These are phyloP conservation scores for Scartelaos histophorus DNA, from an alignment of 2,113 vertebrate genomes.

Conservation along the genomic window DNA sequence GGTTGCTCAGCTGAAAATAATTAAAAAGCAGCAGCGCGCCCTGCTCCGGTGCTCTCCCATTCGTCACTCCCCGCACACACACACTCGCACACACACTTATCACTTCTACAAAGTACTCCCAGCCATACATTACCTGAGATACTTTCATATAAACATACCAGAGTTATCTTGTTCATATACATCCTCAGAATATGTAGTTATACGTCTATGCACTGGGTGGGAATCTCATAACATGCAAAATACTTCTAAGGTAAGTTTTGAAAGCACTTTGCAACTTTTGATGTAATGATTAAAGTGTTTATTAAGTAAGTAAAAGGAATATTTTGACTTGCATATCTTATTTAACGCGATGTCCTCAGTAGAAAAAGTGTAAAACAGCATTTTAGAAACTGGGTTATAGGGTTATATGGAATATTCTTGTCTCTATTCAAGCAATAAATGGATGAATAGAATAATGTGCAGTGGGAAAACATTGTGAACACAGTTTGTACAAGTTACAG, in stretches of 20 bases:
- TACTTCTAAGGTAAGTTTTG: neutral
- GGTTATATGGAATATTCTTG: neutral
- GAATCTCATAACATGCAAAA: slow-evolving; percentile 3
- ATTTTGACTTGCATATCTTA: neutral
- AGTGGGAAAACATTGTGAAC: neutral
- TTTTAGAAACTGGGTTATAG: neutral
- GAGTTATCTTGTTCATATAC: slow-evolving; percentile 57
- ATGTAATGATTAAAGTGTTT: too few species aligned
- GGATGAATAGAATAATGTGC: neutral
- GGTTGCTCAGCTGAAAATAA: slow-evolving; percentile 78
- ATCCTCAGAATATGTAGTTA: slow-evolving; percentile 18
- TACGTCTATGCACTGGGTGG: slow-evolving; percentile 9
- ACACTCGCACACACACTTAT: slow-evolving; percentile 40
- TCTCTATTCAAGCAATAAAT: neutral
- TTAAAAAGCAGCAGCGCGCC: slow-evolving; percentile 68
- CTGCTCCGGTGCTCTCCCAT: slow-evolving; percentile 14
- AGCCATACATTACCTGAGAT: slow-evolving; percentile 54
- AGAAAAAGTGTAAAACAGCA: neutral
- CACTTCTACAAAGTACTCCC: slow-evolving; percentile 51
- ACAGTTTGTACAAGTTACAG: too few species aligned
- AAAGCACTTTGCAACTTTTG: neutral
- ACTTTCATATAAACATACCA: slow-evolving; percentile 40
- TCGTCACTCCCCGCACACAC: slow-evolving; percentile 2
- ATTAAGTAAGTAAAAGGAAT: neutral
- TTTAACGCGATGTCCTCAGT: too few species aligned